Base-by-base conservation (phyloP, 2,888 invertebrate species). In the Pseudeuparius sepicola region DNA sequence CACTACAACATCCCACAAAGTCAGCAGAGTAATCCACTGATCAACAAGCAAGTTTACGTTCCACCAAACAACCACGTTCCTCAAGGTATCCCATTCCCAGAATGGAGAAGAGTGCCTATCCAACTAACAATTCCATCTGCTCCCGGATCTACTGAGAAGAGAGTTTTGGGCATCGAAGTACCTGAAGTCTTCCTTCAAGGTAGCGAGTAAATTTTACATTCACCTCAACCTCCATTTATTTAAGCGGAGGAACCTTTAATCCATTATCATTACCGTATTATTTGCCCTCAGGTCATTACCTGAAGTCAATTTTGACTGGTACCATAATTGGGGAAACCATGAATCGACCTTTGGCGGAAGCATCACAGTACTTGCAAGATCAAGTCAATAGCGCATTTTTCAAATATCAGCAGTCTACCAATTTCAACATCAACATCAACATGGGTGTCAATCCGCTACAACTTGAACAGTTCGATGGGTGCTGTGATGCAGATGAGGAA, bases 251-350 rank as follows among this genome's bases (percentile, higher is more conserved):
- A 7, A n/a, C n/a, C n/a, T 6, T 7, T 6, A 7, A 20, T 20
- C 20, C 20, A 20, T 20, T n/a, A n/a, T n/a, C n/a, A n/a, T n/a
- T n/a, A n/a, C n/a, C n/a, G n/a, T n/a, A n/a, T n/a, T n/a, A n/a
- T n/a, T n/a, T n/a, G n/a, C n/a, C n/a, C n/a, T 27, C 14, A 42
- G 47, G 43, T 31, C 40, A 41, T 16, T 70, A 71, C 42, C 51
- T 73, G 43, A 74, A 71, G 41, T 64, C 76, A 57, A 80, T 88
- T 35, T 66, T 89, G 42, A 87, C 88, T 20, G 86, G 86, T 24
- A 84, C 88, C 33, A 78, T 89, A 29, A 87, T 90, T 44, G 81
- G 86, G 50, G 87, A 89, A 5, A 87, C 90, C 15, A 82, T 90
- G 72, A 79, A 82, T 49, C 68, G 90, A 52, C 90, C 92, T 11